A percentile compares a stretch with the other conserved stretches of the same genome.
Evolutionary conservation across 2,113 vertebrate genomes (phyloP).

Genomic region (Ptilonorhynchus violaceus): DNA sequence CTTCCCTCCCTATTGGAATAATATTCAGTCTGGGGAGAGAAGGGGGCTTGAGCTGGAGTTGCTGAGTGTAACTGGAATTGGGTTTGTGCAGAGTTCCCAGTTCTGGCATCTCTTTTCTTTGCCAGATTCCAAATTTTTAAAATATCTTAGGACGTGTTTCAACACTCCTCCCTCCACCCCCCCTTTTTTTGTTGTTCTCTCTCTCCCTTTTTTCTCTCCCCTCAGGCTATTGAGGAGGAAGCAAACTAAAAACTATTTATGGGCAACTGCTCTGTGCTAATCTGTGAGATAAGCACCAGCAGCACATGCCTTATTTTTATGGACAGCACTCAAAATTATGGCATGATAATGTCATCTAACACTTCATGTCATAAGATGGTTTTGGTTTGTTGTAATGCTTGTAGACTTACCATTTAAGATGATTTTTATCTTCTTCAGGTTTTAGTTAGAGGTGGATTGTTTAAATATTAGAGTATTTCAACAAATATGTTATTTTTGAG

Average conservation of each 20-base stretch:
- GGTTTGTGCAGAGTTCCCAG: not conserved
- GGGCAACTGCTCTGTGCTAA: not conserved
- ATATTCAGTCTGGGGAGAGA: not conserved
- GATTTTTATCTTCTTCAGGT: not conserved
- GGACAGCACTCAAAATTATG: not conserved
- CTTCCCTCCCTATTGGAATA: not conserved
- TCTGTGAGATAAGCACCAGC: conserved; percentile 15
- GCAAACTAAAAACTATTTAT: not conserved
- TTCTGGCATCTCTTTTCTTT: not conserved
- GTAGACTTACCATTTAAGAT: not conserved
- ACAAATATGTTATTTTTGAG: not conserved
- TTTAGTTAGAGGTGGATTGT: not conserved
- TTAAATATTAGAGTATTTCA: not conserved
- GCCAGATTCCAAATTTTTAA: not conserved
- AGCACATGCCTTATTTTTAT: not conserved
- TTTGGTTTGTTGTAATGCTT: not conserved
- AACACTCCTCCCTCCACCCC: rapidly evolving
- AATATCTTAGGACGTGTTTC: not conserved
- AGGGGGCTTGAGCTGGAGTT: not conserved
- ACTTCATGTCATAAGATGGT: not conserved
- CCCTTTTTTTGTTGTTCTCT: not conserved
- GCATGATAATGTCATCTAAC: not conserved
- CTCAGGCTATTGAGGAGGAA: not conserved
- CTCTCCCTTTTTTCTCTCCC: not conserved
- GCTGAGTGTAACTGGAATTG: not conserved